Evolutionary conservation across 2,888 invertebrate species (phyloP), one percentile per base, ranked within the genome.

Genomic region (Lasius platythorax): DNA sequence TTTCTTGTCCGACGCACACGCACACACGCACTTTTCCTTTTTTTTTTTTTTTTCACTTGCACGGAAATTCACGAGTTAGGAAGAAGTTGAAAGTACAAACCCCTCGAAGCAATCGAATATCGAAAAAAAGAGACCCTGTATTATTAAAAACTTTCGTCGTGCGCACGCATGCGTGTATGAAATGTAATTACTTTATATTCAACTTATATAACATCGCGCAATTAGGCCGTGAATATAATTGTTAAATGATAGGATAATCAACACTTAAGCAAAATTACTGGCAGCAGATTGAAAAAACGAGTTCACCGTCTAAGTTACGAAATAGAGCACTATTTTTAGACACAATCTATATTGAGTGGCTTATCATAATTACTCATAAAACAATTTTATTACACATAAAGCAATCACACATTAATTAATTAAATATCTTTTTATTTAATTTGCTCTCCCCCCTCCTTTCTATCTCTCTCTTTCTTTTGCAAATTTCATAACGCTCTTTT

Each of bases 1-100:
- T 43, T 15, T 18, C 33, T 70, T 28, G 33, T 50, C 23, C n/a
- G 28, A 68, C 23, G 23, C 23, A 23, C 23, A 23, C 30, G 30
- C 33, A 50, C 28, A 30, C 30, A 53, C 43, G 70, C 70, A 70
- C n/a, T 70, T 70, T 5, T 53, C 53, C 4, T 46, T 53, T 53
- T 70, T 68, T 79, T 53, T 70, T 68, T 79, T 73, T 74, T 58
- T 58, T 23, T 23, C 46, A 37, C 33, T 72, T 46, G 33, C 61
- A 23, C 46, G 61, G 58, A 74, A 74, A 81, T 81, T 81, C 53
- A 73, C 58, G 28, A 53, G 50, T 53, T 53, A 53, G 50, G 8
- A 74, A 79, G 43, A 81, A 79, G 33, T 79, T 43, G 58, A 61
- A 46, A 74, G 61, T 23, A 50, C 18, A 18, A 18, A 61, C 46